These are phyloP conservation scores for Rhodophaea formosa DNA, from an alignment of 2,888 invertebrate genomes.

Conservation along the genomic window DNA sequence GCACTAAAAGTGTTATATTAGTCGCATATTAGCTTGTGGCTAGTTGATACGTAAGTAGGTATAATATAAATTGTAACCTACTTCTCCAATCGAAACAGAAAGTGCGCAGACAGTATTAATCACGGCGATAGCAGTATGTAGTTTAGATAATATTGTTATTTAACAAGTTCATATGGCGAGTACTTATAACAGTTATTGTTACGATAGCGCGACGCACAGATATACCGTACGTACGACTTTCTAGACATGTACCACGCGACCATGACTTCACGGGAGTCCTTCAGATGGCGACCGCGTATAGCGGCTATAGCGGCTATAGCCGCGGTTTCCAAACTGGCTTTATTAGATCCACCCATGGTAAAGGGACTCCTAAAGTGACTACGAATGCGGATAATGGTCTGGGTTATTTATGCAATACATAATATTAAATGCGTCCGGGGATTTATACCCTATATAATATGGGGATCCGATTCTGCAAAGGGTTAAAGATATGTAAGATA, in stretches of 20 bases:
- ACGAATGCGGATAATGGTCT: too few relatives aligned
- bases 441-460: too few relatives aligned
- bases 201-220: conserved; percentile 3
- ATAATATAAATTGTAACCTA: background rate
- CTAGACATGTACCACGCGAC: conserved; percentile 15
- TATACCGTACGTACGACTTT: conserved; percentile 12
- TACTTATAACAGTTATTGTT: conserved; percentile 4
- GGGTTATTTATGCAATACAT: too few relatives aligned
- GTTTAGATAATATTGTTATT: conserved; percentile 8
- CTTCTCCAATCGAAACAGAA: conserved; percentile 12
- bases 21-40: background rate
- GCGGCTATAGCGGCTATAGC: background rate
- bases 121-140: background rate
- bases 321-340: too few relatives aligned
- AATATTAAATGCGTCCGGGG: too few relatives aligned
- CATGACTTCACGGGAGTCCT: conserved; percentile 14
- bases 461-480: too few relatives aligned
- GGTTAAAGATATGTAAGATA: too few relatives aligned
- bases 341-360: too few relatives aligned
- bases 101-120: conserved; percentile 11
- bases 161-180: conserved; percentile 7
- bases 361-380: too few relatives aligned
- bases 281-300: conserved; percentile 8
- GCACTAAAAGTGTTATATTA: background rate
- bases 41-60: background rate